phyloP scores from a whole-genome alignment of 1,140 invertebrate species.

The Saccostrea echinata region DNA sequence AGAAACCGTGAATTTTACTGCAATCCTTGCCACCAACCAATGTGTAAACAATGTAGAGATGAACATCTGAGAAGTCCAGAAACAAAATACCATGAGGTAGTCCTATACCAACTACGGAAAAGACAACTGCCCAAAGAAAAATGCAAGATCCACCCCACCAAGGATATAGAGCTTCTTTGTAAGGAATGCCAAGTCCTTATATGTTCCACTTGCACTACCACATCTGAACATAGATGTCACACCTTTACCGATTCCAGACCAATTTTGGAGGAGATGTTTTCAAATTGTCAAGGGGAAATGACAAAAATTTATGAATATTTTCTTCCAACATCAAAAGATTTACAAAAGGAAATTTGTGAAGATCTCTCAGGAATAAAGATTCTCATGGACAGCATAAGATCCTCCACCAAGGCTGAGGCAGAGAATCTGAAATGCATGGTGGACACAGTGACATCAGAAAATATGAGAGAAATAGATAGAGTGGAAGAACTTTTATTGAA shows the following conservation, averaged over 20 bases:
- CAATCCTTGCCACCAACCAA: background rate
- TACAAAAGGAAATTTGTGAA: background rate
- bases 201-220: background rate
- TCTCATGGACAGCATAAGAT: background rate
- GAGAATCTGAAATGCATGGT: background rate
- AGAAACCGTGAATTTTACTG: background rate
- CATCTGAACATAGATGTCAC: background rate
- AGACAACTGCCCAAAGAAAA: background rate
- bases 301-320: background rate
- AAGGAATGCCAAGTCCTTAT: background rate
- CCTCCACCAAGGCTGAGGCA: background rate
- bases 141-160: background rate
- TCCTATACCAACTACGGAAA: background rate
- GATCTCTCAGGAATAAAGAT: background rate
- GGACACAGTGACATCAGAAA: slow-evolving; percentile 9
- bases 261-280: background rate
- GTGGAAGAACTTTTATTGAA: background rate
- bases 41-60: background rate
- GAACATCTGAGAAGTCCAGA: background rate
- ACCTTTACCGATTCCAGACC: background rate
- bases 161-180: background rate
- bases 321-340: background rate
- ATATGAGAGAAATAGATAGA: background rate
- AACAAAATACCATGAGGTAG: background rate
- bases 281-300: background rate